Conservation (phyloP, 2,888 invertebrate species). For the Lampropteryx suffumata region DNA sequence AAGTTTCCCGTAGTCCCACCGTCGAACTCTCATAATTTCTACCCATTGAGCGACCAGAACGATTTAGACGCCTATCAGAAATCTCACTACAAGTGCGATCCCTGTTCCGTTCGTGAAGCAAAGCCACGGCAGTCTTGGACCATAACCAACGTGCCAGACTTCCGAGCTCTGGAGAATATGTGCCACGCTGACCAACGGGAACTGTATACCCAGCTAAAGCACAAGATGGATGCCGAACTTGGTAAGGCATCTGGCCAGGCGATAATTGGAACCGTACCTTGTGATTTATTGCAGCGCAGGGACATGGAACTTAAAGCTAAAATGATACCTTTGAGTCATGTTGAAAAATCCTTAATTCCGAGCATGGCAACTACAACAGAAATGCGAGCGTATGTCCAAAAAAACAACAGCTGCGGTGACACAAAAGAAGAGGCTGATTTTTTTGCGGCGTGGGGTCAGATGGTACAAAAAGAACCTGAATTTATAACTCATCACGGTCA, state of each 20-base stretch:
- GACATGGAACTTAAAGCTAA: constrained; percentile 76
- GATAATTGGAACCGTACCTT: constrained; percentile 59
- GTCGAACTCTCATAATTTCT: constrained; percentile 65
- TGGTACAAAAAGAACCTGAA: constrained; percentile 81
- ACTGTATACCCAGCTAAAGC: constrained; percentile 70
- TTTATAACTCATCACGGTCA: constrained; percentile 78
- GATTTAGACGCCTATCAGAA: constrained; percentile 70
- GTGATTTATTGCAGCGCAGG: constrained; percentile 69
- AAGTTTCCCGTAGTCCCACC: constrained; percentile 71
- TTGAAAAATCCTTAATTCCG: constrained; percentile 74
- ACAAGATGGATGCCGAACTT: constrained; percentile 75
- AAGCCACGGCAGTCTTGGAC: constrained; percentile 80
- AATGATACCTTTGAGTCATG: constrained; percentile 78
- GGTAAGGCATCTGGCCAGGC: constrained; percentile 73
- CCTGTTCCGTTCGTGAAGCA: constrained; percentile 66
- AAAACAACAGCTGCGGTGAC: constrained; percentile 78
- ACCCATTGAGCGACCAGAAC: constrained; percentile 65
- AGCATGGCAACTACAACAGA: constrained; percentile 72
- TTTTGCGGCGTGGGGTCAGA: constrained; percentile 82
- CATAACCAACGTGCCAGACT: constrained; percentile 73
- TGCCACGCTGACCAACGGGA: constrained; percentile 74
- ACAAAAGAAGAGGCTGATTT: constrained; percentile 79
- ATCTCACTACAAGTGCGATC: constrained; percentile 69
- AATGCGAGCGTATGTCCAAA: constrained; percentile 66
- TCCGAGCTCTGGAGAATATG: constrained; percentile 68